Evolutionary conservation across 2,113 vertebrate genomes (phyloP).

Genomic region (Brachyhypopomus gauderio): DNA sequence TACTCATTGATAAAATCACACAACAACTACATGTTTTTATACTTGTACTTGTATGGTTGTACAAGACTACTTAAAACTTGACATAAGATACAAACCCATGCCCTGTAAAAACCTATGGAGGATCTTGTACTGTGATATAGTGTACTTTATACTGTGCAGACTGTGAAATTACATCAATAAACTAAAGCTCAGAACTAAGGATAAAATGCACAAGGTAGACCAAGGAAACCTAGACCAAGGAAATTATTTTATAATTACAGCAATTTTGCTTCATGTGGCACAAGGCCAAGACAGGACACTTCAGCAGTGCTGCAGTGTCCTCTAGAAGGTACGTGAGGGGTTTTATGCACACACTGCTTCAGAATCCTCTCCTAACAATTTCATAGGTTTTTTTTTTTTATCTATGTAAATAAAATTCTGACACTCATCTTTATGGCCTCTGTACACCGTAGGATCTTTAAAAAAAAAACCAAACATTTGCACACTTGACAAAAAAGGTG

Average conservation of each 20-base stretch:
- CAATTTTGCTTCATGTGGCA: neutral
- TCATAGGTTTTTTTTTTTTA: neutral
- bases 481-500: neutral
- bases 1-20: no score
- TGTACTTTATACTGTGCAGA: no score
- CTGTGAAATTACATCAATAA: no score
- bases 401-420: neutral
- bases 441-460: neutral
- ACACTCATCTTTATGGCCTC: neutral
- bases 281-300: neutral
- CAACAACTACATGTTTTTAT: no score
- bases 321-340: neutral
- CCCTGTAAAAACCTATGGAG: no score
- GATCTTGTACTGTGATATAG: no score
- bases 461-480: neutral
- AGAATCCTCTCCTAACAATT: neutral
- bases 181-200: no score
- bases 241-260: constrained; percentile 19
- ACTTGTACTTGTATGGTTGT: no score
- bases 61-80: no score
- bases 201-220: no score
- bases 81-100: no score
- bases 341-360: neutral
- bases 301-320: constrained; percentile 10
- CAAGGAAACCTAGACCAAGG: neutral